phyloP scores from a whole-genome alignment of 30 jellyfish, hydroid and myxozoan genomes.

The Nemopilema nomurai region DNA sequence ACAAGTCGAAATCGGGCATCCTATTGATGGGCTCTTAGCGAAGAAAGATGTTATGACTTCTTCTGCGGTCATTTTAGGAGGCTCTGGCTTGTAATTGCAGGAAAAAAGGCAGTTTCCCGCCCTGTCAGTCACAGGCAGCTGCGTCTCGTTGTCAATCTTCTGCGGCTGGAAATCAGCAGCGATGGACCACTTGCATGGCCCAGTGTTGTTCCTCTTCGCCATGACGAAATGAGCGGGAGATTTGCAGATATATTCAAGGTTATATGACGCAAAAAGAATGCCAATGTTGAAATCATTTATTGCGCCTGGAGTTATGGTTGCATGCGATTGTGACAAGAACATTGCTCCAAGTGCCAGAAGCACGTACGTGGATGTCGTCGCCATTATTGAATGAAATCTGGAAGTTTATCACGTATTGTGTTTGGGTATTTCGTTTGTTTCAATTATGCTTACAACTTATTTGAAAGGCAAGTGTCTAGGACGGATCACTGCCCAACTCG shows the following conservation, averaged over 20 bases:
- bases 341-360: background rate
- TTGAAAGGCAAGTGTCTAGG: background rate
- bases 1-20: constrained; percentile 35
- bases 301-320: constrained; percentile 11
- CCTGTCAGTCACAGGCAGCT: constrained; percentile 40
- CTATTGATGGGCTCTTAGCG: constrained; percentile 5
- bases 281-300: constrained; percentile 51
- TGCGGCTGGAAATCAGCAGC: constrained; percentile 21
- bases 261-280: constrained; percentile 32
- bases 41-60: constrained; percentile 16
- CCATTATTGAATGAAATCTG: too few species aligned
- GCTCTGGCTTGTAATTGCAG: constrained; percentile 26
- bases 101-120: constrained; percentile 50
- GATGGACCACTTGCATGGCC: constrained; percentile 42
- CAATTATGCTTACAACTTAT: background rate
- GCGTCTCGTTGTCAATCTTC: constrained; percentile 28
- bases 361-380: background rate
- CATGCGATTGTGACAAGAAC: background rate
- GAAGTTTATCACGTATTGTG: too few species aligned
- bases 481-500: constrained; percentile 13
- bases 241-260: constrained; percentile 33
- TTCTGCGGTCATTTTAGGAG: constrained; percentile 54
- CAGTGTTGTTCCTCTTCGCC: constrained; percentile 43
- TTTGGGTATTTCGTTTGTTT: background rate
- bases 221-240: constrained; percentile 61